These are phyloP conservation scores for Apodemia zela DNA, from an alignment of 2,888 invertebrate genomes.

Conservation along the genomic window DNA sequence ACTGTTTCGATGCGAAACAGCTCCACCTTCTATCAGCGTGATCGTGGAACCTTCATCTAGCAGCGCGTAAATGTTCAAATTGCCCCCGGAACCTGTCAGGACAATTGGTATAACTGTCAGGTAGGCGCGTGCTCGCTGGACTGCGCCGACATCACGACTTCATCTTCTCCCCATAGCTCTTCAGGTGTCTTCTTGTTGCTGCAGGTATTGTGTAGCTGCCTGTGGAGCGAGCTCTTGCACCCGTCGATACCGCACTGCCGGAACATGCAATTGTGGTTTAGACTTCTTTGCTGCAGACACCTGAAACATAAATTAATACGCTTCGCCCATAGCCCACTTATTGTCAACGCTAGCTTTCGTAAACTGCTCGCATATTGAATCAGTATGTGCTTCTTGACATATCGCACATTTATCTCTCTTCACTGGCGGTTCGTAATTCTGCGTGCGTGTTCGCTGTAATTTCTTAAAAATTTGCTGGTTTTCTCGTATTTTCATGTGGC, in stretches of 20 bases:
- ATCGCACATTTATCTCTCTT: neutral
- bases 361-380: neutral
- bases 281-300: neutral
- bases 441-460: neutral
- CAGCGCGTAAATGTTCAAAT: neutral
- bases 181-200: too few relatives aligned
- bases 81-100: neutral
- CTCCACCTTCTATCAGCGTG: neutral
- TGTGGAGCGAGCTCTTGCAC: neutral
- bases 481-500: neutral
- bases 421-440: neutral
- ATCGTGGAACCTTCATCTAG: neutral
- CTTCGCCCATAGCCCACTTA: neutral
- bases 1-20: too few relatives aligned
- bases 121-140: neutral
- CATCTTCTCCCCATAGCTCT: neutral
- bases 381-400: neutral
- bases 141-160: neutral
- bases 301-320: neutral
- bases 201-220: neutral
- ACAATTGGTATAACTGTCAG: neutral
- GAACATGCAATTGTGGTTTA: neutral
- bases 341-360: neutral
- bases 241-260: neutral
- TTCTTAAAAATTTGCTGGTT: neutral